Evolutionary conservation across 2,888 invertebrate genomes (phyloP).

Genomic region (Steinernema carpocapsae): DNA sequence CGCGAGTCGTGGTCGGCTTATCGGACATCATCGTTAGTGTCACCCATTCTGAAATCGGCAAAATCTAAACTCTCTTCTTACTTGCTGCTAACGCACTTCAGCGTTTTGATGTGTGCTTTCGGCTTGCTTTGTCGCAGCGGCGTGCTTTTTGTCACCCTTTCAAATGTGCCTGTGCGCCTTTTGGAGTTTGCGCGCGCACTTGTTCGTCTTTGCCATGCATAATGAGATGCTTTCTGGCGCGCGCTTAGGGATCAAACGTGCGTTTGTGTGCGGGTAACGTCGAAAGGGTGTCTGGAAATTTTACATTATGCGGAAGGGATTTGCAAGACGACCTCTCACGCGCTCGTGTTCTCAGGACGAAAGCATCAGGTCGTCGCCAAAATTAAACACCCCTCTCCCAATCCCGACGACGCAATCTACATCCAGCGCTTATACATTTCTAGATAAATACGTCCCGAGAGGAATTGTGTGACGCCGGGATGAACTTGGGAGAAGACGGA

Average conservation of each 20-base stretch:
- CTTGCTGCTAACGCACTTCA: neutral
- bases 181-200: too few species aligned
- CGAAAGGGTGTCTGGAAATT: too few species aligned
- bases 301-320: too few species aligned
- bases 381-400: slow-evolving; percentile 5
- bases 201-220: neutral
- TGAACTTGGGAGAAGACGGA: slow-evolving; percentile 8
- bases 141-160: slow-evolving; percentile 9
- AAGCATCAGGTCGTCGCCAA: slow-evolving; percentile 18
- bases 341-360: neutral
- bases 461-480: slow-evolving; percentile 28
- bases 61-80: neutral
- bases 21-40: slow-evolving; percentile 42
- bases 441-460: slow-evolving; percentile 35
- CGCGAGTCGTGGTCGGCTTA: slow-evolving; percentile 38
- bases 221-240: neutral
- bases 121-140: neutral
- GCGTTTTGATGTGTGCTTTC: neutral
- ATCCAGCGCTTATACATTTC: slow-evolving; percentile 34
- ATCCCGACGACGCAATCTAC: slow-evolving; percentile 34
- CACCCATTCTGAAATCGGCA: slow-evolving; percentile 41
- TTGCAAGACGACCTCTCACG: too few species aligned
- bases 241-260: neutral
- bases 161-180: neutral
- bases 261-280: too few species aligned